Conservation (phyloP, 2,888 invertebrate species). For the Capitulum mitella region DNA sequence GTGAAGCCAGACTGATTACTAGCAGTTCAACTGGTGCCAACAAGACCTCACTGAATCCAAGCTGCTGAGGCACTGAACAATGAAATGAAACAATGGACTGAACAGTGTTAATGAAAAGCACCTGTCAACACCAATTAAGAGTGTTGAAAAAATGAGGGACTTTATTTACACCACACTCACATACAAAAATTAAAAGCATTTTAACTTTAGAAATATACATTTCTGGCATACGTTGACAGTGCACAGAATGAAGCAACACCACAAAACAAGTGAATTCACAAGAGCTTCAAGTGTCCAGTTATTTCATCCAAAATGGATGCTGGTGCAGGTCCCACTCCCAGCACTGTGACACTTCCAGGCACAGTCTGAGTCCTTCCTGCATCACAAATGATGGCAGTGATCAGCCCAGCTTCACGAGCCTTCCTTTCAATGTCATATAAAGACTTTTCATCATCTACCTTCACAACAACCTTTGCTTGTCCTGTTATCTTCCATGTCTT, state of each 20-base stretch:
- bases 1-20: no score
- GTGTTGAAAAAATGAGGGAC: no score
- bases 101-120: no score
- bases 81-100: no score
- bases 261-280: background rate
- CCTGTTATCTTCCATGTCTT: slow-evolving; percentile 62
- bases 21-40: no score
- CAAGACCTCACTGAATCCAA: no score
- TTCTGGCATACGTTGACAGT: background rate
- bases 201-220: no score
- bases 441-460: slow-evolving; percentile 63
- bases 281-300: slow-evolving; percentile 71
- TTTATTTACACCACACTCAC: no score
- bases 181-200: no score
- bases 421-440: slow-evolving; percentile 59
- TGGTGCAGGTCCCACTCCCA: slow-evolving; percentile 85
- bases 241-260: background rate
- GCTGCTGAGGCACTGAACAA: no score
- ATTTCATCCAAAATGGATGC: slow-evolving; percentile 66
- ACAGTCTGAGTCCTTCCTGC: slow-evolving; percentile 91
- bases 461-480: slow-evolving; percentile 76
- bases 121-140: no score
- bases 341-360: slow-evolving; percentile 77
- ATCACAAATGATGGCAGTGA: slow-evolving; percentile 70
- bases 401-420: slow-evolving; percentile 62